Evolutionary conservation across 2,888 invertebrate genomes (phyloP), one percentile per base, ranked within the genome.

Genomic region (Lepidonotus clava): DNA sequence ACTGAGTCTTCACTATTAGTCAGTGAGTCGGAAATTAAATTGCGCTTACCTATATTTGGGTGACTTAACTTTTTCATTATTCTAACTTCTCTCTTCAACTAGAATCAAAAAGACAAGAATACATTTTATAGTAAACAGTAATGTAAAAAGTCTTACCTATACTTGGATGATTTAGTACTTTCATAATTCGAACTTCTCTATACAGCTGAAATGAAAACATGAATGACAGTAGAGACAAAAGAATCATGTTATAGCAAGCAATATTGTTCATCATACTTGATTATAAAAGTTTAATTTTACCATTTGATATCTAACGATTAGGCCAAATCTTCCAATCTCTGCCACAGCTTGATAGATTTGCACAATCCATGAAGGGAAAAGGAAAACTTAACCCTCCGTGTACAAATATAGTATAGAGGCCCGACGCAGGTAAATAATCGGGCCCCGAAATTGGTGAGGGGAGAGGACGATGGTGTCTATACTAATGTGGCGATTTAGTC

Each of bases 161-260:
- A 86, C 89, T 89, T 38, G 90, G 90, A 84, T 90, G 90, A 76
- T 90, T 89, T 38, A 90, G 87, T 83, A 89, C 86, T 86, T 90
- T 89, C 90, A 90, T 90, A 21, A 90, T 90, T 84, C 88, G 86
- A 34, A 90, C 89, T 86, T 86, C 86, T 86, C 86, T 86, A 76
- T 80, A 86, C 53, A 86, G 40, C 86, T 86, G 86, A 46, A 86
- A 85, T 38, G 61, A 84, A 56, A 56, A 71, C 24, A 71, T 34
- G 36, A 40, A 46, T 21, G 41, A 46, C 36, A 40, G 6, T 66
- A 46, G 46, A 46, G 46, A 46, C 46, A 46, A 46, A 11, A 18
- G 46, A 46, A 46, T 46, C 8, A 18, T 46, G n/a, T n/a, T n/a
- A 21, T 51, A 51, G 51, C 21, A 51, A 11, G 21, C 11, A 51